These are phyloP conservation scores for Tetragonisca angustula DNA, from an alignment of 2,888 invertebrate species.

Conservation along the genomic window DNA sequence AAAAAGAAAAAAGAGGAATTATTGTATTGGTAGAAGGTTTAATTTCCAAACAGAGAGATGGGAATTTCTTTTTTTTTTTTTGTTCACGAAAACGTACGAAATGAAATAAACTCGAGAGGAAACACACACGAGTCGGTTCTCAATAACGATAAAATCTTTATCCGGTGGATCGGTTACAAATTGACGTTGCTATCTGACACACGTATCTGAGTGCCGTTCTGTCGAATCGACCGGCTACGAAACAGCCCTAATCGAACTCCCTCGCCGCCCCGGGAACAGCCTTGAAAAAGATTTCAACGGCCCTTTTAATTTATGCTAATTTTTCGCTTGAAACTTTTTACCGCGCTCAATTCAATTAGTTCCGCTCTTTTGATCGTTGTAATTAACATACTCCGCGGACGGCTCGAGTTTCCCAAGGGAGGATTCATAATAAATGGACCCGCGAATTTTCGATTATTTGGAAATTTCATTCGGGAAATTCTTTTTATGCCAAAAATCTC, in stretches of 20 bases:
- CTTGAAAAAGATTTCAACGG: slow-evolving; percentile 43
- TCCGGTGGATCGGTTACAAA: slow-evolving; percentile 15
- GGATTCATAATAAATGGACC: neutral
- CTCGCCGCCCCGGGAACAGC: slow-evolving; percentile 23
- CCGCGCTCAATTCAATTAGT: slow-evolving; percentile 77
- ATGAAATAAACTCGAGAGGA: slow-evolving; percentile 18
- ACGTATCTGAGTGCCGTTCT: neutral
- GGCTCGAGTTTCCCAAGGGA: neutral
- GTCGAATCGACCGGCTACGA: neutral
- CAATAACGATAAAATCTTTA: slow-evolving; percentile 14
- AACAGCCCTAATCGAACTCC: slow-evolving; percentile 17
- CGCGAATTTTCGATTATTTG: neutral
- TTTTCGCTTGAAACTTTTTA: slow-evolving; percentile 72
- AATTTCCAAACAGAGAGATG: neutral
- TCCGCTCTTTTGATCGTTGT: slow-evolving; percentile 67
- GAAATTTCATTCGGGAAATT: neutral
- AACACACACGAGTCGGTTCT: neutral
- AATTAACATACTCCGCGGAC: slow-evolving; percentile 73
- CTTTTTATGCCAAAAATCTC: neutral
- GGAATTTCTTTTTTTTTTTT: neutral
- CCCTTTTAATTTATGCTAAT: slow-evolving; percentile 75
- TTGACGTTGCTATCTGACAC: slow-evolving; percentile 5
- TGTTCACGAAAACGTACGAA: neutral
- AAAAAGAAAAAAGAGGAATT: neutral
- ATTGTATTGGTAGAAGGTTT: neutral